Percentiles rank a stretch among this genome's conserved stretches.
phyloP scores from a whole-genome alignment of 2,888 invertebrate species.

The Syritta pipiens region DNA sequence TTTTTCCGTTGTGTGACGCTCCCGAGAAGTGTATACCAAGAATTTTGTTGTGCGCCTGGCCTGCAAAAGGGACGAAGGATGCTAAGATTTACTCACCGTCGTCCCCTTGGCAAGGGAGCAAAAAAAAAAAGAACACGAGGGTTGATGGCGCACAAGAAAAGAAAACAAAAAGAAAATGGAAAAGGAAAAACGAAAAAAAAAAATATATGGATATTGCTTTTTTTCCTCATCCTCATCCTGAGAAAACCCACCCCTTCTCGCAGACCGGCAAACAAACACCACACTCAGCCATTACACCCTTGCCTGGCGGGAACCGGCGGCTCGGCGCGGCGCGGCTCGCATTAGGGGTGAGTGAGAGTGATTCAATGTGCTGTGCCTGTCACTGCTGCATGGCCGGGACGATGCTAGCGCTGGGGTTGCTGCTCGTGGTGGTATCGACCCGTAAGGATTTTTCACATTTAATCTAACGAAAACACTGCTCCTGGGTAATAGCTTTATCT shows the following conservation, averaged over 20 bases:
- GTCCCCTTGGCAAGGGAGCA: not conserved
- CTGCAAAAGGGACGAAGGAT: conserved; percentile 42
- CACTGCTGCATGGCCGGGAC: conserved; percentile 49
- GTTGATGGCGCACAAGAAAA: conserved; percentile 45
- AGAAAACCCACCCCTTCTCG: conserved; percentile 48
- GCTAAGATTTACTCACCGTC: conserved; percentile 41
- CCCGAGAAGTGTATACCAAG: conserved; percentile 28
- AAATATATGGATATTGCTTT: conserved; percentile 62
- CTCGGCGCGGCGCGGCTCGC: conserved; percentile 8
- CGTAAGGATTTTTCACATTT: conserved; percentile 70
- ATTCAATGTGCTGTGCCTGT: conserved; percentile 55
- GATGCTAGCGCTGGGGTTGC: conserved; percentile 32
- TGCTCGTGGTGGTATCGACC: conserved; percentile 29
- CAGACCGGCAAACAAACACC: conserved; percentile 55
- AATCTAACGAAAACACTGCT: conserved; percentile 71
- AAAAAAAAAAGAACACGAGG: conserved; percentile 26
- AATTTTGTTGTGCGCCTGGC: conserved; percentile 38
- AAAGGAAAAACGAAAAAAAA: conserved; percentile 14
- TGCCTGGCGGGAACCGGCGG: conserved; percentile 2
- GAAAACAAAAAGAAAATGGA: conserved; percentile 32
- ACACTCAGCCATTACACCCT: conserved; percentile 65
- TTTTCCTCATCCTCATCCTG: conserved; percentile 24
- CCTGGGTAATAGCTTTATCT: conserved; percentile 78
- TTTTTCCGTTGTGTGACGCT: conserved; percentile 4
- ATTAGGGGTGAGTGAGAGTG: conserved; percentile 56